These are phyloP conservation scores for Bubo blakistoni DNA, from an alignment of 2,113 vertebrate species.

Conservation along the genomic window DNA sequence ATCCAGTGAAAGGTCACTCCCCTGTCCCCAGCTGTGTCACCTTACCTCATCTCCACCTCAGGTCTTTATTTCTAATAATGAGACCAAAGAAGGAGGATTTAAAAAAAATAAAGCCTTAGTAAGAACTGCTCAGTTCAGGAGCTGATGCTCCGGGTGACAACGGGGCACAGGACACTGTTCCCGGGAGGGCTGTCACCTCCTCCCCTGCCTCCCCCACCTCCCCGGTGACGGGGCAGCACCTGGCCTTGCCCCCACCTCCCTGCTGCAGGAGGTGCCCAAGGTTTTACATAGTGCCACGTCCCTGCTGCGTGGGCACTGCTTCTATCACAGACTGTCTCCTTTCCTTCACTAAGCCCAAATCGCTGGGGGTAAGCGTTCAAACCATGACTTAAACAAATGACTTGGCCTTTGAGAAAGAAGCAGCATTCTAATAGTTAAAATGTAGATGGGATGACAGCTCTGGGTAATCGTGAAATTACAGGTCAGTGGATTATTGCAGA, in stretches of 20 bases:
- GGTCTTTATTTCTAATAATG: background rate
- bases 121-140: background rate
- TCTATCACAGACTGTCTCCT: background rate
- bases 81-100: background rate
- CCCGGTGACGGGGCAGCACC: background rate
- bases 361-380: background rate
- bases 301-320: background rate
- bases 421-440: background rate
- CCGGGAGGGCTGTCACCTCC: background rate
- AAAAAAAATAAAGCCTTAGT: background rate
- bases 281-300: accelerated
- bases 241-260: background rate
- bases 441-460: background rate
- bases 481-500: background rate
- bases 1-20: background rate
- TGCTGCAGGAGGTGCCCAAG: background rate
- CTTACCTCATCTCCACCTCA: background rate
- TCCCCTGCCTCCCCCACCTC: background rate
- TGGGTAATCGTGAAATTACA: background rate
- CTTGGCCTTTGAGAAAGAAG: background rate
- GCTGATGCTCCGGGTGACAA: background rate
- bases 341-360: background rate
- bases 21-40: background rate
- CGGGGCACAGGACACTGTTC: background rate
- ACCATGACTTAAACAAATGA: background rate